Conservation (phyloP, 2,888 invertebrate genomes). For the Polydrusus cervinus region DNA sequence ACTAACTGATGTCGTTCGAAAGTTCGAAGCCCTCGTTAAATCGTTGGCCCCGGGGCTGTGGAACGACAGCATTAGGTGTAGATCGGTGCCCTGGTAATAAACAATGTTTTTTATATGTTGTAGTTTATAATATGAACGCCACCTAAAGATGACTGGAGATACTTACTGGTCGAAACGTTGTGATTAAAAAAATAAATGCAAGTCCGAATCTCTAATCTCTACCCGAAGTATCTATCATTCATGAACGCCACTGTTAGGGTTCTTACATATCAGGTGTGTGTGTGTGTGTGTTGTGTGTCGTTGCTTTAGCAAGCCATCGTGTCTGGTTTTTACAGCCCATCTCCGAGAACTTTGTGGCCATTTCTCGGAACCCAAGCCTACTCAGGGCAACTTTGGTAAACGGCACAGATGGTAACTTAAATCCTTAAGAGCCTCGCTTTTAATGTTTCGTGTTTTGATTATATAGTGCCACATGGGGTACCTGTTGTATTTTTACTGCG, state of each 20-base stretch:
- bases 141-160: no score
- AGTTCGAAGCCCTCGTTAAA: no score
- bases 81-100: no score
- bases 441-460: conserved; percentile 53
- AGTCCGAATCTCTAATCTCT: no score
- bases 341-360: conserved; percentile 65
- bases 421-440: conserved; percentile 53
- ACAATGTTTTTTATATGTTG: no score
- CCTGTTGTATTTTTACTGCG: conserved; percentile 45
- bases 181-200: no score
- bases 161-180: no score
- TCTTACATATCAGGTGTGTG: conserved; percentile 53
- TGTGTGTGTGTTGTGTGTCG: conserved; percentile 46
- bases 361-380: conserved; percentile 65
- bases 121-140: no score
- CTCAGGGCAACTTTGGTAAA: conserved; percentile 56
- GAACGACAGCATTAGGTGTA: no score
- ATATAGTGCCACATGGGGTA: conserved; percentile 52
- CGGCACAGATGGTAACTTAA: conserved; percentile 54
- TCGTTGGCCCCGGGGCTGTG: no score
- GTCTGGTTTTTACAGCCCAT: conserved; percentile 60
- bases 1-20: no score
- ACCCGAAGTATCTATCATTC: no score
- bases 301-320: conserved; percentile 57
- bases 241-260: conserved; percentile 44